These are phyloP conservation scores for Heteromyza rotundicornis DNA, from an alignment of 2,888 invertebrate species.

Conservation along the genomic window DNA sequence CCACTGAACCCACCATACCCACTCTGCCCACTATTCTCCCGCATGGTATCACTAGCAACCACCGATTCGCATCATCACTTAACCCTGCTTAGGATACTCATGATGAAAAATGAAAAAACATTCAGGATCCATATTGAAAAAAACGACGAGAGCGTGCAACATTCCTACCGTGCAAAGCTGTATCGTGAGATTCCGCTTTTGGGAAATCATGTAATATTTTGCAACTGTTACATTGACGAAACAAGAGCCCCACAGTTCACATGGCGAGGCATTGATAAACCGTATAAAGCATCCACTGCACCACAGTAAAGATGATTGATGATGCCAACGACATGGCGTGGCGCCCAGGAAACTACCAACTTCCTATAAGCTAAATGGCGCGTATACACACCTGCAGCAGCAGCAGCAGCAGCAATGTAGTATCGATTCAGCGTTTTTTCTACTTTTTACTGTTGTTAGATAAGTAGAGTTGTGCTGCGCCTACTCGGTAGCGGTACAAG, in stretches of 20 bases:
- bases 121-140: neutral
- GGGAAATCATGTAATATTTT: slow-evolving; percentile 7
- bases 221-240: slow-evolving; percentile 7
- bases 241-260: too few species aligned
- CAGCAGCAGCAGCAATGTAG: neutral
- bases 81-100: neutral
- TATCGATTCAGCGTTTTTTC: neutral
- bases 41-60: neutral
- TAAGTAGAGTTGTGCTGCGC: too few species aligned
- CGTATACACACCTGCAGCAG: slow-evolving; percentile 10
- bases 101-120: neutral
- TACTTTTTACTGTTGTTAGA: neutral
- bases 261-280: neutral
- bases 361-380: slow-evolving; percentile 4
- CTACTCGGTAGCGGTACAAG: too few species aligned
- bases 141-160: neutral
- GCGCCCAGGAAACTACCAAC: slow-evolving; percentile 25
- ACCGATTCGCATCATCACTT: neutral
- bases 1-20: slow-evolving; percentile 1
- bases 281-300: neutral
- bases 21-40: neutral
- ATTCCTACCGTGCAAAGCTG: neutral
- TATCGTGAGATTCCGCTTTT: neutral
- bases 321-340: slow-evolving; percentile 18
- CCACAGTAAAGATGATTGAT: slow-evolving; percentile 9